Base-by-base conservation (phyloP, 2,888 invertebrate species). In the Acronicta leporina region DNA sequence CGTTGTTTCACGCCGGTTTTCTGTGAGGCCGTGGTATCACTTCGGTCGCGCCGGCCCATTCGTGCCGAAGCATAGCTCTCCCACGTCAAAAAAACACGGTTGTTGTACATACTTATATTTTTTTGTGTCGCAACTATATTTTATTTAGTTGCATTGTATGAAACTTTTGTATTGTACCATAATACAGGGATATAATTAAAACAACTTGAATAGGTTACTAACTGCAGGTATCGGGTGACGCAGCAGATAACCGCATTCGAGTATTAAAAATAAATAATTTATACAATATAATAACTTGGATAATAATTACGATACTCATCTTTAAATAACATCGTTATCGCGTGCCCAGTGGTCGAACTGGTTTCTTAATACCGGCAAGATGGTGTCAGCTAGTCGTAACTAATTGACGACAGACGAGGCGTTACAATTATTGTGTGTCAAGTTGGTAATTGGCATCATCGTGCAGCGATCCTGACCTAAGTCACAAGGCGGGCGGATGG, bases 341-440 rank as follows among this genome's bases (percentile, higher is more conserved):
- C 85, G 83, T 88, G 85, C 79, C 68, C 72, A 79, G 79, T 68
- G 62, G 82, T 80, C 63, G 62, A 83, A 86, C 88, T 75, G 85
- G 90, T 91, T 88, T 78, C 64, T 74, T 80, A 79, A 79, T 80
- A 80, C 73, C 72, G 70, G 73, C 80, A 84, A 84, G 85, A 85
- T 87, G 86, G 84, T 85, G 85, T 77, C 79, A 77, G 74, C 78
- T 77, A 79, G 82, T 81, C 68, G 80, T 80, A 79, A 82, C 81
- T 90, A 89, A 91, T 91, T 88, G 86, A 84, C 78, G 84, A 86
- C 85, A 83, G 83, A 80, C 81, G 81, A 87, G 83, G 86, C 87
- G 88, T 87, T 87, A 90, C 89, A 88, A 90, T 91, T 87, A 88
- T 86, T 86, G 84, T 86, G 81, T 87, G 86, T 86, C 82, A 85